These are phyloP conservation scores for Cylindroiulus punctatus DNA, from an alignment of 2,888 invertebrate genomes.

Conservation along the genomic window DNA sequence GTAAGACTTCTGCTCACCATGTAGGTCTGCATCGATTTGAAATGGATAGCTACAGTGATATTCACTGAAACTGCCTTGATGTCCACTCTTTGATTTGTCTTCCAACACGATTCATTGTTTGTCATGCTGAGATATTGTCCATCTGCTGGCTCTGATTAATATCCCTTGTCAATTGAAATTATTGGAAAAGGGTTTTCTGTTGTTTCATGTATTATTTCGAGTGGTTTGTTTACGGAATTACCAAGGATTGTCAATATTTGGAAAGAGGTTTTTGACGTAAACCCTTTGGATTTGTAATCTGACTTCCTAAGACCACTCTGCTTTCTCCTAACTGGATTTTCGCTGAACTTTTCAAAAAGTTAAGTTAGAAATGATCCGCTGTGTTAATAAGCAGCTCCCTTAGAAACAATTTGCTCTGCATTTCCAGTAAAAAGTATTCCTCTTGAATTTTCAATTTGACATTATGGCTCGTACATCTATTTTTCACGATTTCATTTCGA, in stretches of 20 bases:
- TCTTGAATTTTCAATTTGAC: slow-evolving; percentile 12
- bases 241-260: background rate
- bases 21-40: too few species aligned
- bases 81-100: too few species aligned
- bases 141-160: slow-evolving; percentile 10
- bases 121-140: background rate
- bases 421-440: background rate
- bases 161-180: slow-evolving; percentile 8
- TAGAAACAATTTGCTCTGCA: background rate
- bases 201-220: background rate
- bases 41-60: too few species aligned
- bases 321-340: background rate
- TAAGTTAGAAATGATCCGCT: background rate
- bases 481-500: slow-evolving; percentile 14
- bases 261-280: background rate
- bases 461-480: slow-evolving; percentile 7
- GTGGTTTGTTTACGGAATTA: slow-evolving; percentile 45
- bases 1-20: too few species aligned
- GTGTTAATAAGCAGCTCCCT: background rate
- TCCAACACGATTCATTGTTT: background rate
- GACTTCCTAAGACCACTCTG: background rate
- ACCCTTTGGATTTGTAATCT: background rate
- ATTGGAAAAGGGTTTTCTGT: background rate
- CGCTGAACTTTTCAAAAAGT: background rate
- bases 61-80: too few species aligned